A percentile compares a stretch with the other conserved stretches of the same genome.
Evolutionary conservation across 2,888 invertebrate genomes (phyloP).

Genomic region (Rhimphoctona megacephalus): DNA sequence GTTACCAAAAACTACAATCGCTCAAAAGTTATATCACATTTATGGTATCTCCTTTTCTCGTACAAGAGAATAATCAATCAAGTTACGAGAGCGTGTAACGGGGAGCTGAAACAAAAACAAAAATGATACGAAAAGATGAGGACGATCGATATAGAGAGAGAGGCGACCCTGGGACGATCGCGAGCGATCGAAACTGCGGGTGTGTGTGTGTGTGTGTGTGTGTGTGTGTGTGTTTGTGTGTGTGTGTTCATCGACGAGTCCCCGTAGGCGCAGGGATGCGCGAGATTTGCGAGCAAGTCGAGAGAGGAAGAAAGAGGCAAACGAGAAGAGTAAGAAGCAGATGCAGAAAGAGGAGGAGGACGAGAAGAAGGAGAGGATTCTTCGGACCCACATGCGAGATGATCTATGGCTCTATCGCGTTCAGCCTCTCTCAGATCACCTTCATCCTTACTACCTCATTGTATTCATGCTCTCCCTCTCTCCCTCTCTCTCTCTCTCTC

Average conservation of each 20-base stretch:
- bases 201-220: conserved; percentile 27
- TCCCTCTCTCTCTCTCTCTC: conserved; percentile 67
- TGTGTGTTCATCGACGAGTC: conserved; percentile 54
- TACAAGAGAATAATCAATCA: conserved; percentile 43
- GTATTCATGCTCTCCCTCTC: conserved; percentile 70
- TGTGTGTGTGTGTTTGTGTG: conserved; percentile 27
- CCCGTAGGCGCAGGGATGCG: conserved; percentile 58
- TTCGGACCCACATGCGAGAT: conserved; percentile 74
- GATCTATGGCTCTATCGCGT: conserved; percentile 83
- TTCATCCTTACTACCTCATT: conserved; percentile 76
- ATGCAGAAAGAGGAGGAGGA: conserved; percentile 43
- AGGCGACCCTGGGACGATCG: conserved; percentile 62
- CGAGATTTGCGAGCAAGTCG: conserved; percentile 30
- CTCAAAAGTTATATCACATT: neutral
- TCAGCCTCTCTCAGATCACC: conserved; percentile 80
- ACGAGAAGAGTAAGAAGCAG: conserved; percentile 24
- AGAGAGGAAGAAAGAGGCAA: conserved; percentile 17
- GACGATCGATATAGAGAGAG: conserved; percentile 65
- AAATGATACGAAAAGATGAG: conserved; percentile 40
- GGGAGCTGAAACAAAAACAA: conserved; percentile 23
- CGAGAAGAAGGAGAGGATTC: conserved; percentile 6
- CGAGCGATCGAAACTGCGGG: conserved; percentile 52
- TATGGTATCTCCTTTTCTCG: conserved; percentile 13
- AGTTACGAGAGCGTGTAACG: conserved; percentile 43
- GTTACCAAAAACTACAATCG: neutral